Base-by-base conservation (phyloP, 2,113 vertebrate species). In the Megaleporinus macrocephalus region DNA sequence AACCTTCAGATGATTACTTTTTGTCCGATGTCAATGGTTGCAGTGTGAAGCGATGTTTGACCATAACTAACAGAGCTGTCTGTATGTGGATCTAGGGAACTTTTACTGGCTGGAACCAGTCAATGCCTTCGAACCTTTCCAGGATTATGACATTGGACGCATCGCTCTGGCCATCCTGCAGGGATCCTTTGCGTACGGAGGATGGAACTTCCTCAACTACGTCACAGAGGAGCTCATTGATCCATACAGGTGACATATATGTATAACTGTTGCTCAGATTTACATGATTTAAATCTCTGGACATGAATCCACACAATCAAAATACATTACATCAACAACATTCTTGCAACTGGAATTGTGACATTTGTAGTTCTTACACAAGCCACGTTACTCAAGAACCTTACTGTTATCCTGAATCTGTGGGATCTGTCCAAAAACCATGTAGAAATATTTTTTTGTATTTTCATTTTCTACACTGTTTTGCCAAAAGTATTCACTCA, bases 131-230 rank as follows among this genome's bases (percentile, higher is more conserved):
- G 90, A 93, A 70, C 92, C 88, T 80, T 94, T 95, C 86, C 89
- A 90, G 53, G 89, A 94, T 53, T 95, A 94, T 0, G 83, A 93
- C 16, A 89, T 95, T 0, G 94, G 95, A 5, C 90, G 91, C 57
- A 87, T 96, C 1, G 95, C 95, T 0, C 85, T 96, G 79, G 92
- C 95, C 49, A 95, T 96, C 84, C 91, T 96, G 59, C 95, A 96
- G 86, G 95, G 95, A 44, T 96, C 95, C 27, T 96, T 96, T 36
- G 95, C 95, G 47, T 96, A 96, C 0, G 94, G 93, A 41, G 95
- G 95, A 83, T 96, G 95, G 95, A 96, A 96, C 86, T 96, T 95
- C 78, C 94, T 96, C 73, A 96, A 96, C 91, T 96, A 96, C 1
- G 95, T 96, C 84, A 96, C 95, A 14, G 95, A 96, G 82, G 95